These are phyloP conservation scores for Rostratula benghalensis DNA, from an alignment of 2,113 vertebrate species.

Conservation along the genomic window DNA sequence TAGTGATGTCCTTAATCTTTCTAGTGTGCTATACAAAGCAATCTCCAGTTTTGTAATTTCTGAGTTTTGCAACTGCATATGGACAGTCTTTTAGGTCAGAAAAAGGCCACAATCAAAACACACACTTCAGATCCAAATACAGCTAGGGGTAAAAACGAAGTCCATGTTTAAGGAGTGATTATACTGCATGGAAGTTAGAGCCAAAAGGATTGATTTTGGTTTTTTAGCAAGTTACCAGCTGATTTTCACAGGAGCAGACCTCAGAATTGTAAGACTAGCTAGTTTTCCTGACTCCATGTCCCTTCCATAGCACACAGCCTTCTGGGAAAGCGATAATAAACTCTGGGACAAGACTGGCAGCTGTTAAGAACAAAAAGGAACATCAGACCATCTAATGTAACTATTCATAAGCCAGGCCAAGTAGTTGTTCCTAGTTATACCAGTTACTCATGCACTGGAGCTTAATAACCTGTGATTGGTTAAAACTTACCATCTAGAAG, in stretches of 20 bases:
- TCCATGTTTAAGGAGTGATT: neutral
- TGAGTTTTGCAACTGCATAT: neutral
- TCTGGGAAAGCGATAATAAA: neutral
- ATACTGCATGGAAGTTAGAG: neutral
- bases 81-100: neutral
- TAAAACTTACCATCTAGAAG: neutral
- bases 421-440: neutral
- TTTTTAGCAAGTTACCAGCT: neutral
- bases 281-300: neutral
- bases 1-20: neutral
- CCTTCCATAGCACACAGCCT: neutral
- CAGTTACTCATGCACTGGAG: neutral
- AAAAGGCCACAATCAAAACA: neutral
- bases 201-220: neutral
- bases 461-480: neutral
- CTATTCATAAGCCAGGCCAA: neutral
- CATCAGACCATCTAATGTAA: neutral
- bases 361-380: neutral
- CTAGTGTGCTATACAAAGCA: neutral
- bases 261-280: neutral
- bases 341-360: conserved; percentile 2
- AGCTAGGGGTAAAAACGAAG: neutral
- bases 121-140: neutral
- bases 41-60: neutral
- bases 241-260: conserved; percentile 52